phyloP scores from a whole-genome alignment of 2,113 vertebrate genomes.

The Protobothrops flavoviridis region DNA sequence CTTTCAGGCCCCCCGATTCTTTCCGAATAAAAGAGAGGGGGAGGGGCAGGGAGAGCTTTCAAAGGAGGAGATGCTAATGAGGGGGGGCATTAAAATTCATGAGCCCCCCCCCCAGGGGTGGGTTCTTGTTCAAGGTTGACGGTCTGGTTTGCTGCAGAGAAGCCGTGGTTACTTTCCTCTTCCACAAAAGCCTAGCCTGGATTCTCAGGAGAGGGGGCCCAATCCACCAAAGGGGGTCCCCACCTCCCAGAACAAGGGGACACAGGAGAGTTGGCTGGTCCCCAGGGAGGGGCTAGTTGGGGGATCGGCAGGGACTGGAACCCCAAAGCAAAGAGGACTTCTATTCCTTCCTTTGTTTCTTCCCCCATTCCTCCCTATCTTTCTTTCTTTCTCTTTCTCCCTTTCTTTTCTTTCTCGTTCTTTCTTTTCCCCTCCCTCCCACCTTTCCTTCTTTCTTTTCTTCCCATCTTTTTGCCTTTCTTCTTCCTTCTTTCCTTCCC shows the following conservation, averaged over 20 bases:
- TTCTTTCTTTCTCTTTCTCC: no score
- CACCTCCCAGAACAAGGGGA: background rate
- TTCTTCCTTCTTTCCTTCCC: no score
- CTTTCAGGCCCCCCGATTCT: background rate
- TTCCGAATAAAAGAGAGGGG: background rate
- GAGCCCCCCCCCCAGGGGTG: background rate
- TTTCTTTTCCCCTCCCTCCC: no score
- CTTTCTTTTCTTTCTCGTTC: no score
- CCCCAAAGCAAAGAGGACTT: no score
- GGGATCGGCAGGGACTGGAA: no score
- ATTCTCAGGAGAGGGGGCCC: background rate
- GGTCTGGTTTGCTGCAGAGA: background rate
- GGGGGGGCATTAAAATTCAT: background rate
- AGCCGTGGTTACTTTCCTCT: background rate
- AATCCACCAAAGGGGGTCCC: background rate
- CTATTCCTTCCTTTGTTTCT: no score
- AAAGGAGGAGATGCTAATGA: background rate
- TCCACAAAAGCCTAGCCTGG: background rate
- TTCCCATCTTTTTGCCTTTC: no score
- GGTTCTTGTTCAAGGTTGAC: background rate
- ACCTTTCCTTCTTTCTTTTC: no score
- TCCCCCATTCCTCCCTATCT: no score
- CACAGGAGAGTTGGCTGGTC: no score
- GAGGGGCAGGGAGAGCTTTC: background rate
- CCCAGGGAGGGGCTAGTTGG: no score